Evolutionary conservation across 37 sponge, comb jelly and placozoan species (phyloP), one percentile per base, ranked within the genome.

Genomic region (Lycopodina hypogea): DNA sequence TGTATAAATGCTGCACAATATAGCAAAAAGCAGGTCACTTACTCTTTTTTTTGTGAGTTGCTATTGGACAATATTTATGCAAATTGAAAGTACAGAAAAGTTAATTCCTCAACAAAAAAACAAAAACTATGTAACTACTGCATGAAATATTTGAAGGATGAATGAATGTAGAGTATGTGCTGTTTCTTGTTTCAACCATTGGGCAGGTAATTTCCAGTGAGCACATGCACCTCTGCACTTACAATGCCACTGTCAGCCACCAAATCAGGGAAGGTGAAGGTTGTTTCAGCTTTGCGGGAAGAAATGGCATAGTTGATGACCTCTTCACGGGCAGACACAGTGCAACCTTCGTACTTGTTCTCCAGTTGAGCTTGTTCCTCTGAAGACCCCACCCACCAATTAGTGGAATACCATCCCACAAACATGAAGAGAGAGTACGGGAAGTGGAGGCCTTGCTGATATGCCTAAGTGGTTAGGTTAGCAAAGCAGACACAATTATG

Each of bases 391-490:
- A 35, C 39, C 68, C 75, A 73, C 83, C 83, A 83, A 37, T 42
- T 28, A 6, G 21, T 41, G 45, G 52, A 61, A 48, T 83, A 83
- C 76, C 76, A 83, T 14, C 76, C 76, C 63, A 61, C 52, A 19
- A 61, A n/a, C 30, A 83, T n/a, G 19, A 75, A 83, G 56, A 35
- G 66, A 39, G 74, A 75, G 34, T 37, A 52, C 14, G 83, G 83
- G 51, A 74, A 75, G 48, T 19, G 3, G 23, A 64, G 7, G 15
- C 75, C 75, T 23, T 65, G 38, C 42, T 52, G 21, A 30, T 64
- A 52, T 33, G 83, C 83, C 83, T 83, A 58, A 12, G 60, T 39
- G 30, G n/a, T n/a, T n/a, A n/a, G n/a, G n/a, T n/a, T n/a, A n/a
- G n/a, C n/a, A 60, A 70, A 34, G 19, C 37, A 26, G 8, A 35